Base-by-base conservation (phyloP, 1,140 invertebrate genomes). In the Bradysia coprophila region DNA sequence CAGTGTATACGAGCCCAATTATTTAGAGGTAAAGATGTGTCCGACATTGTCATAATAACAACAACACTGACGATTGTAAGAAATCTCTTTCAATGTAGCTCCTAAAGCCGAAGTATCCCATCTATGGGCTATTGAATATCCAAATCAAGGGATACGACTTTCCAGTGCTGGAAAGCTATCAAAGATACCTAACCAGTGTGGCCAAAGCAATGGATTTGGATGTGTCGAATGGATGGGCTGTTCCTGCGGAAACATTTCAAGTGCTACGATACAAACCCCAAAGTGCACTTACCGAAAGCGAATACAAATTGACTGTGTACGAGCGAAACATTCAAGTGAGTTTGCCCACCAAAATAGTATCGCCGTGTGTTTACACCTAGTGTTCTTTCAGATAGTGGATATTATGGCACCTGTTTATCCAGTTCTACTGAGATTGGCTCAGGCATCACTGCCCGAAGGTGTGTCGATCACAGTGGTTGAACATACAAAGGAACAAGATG, bases 61-160 rank as follows among this genome's bases (percentile, higher is more conserved):
- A 11, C 8, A 8, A 42, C 22, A n/a, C n/a, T n/a, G n/a, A n/a
- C n/a, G n/a, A n/a, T n/a, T n/a, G n/a, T 43, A 21, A 19, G 13
- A 18, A 20, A 19, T n/a, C 0, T 2, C 0, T 23, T 5, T 61
- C n/a, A n/a, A n/a, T 64, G 45, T 53, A 81, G 76, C 59, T 63
- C 37, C 61, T 72, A 50, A 71, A 76, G 57, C 66, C 75, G 1
- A 71, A 77, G 53, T 66, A 74, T 45, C 82, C 84, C 19, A 55
- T 77, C n/a, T 79, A 82, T 64, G 71, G 78, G 31, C 61, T 62
- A 18, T 51, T 92, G 15, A 84, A 86, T 61, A 64, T 93, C 24
- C 76, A 81, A 65, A 61, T 92, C 20, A 82, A 71, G 51, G 76
- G 85, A 4, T 88, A 89, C 53, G 78, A 87, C 56, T 93, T 72